Evolutionary conservation across 2,797 vertebrate species (phyloP), one percentile per base, ranked within the genome.

Genomic region (Coregonus suidteri): DNA sequence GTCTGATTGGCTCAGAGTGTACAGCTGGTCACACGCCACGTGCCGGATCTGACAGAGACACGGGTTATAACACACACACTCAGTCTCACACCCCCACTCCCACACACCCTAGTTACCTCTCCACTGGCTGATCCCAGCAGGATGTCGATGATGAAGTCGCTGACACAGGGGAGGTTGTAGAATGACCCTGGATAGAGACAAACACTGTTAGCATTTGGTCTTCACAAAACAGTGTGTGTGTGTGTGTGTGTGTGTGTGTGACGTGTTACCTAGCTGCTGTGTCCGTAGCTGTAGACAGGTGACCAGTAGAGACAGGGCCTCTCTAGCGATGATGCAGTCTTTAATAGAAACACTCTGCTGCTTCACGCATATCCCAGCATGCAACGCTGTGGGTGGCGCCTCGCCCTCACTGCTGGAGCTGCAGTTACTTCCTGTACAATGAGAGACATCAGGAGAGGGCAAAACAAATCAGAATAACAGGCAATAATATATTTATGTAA

Each of bases 401-500:
- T 99, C 98, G 0, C 98, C 97, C 87, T 99, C 98, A 0, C 98
- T 99, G 89, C 98, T 96, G 14, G 98, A 98, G 86, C 98, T 99
- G 94, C 98, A 99, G 81, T 97, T 99, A 84, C 98, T 99, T 80
- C 98, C 98, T 99, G 91, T 64, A 87, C 81, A 56, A 5, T 18
- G 68, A 47, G 15, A 41, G 20, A 53, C 16, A 51, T 14, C 6
- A 25, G 18, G 37, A 54, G n/a, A 20, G 3, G 20, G n/a, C 9
- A 64, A 64, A 64, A 64, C 56, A 18, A 18, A 62, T 62, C 56
- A 62, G 56, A 59, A 20, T 7, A 62, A 62, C 18, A 59, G 56
- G 41, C 9, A 6, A n/a, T 56, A 15, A 56, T 18, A 15, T 16
- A 16, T 16, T 56, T 18, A 25, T 25, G 25, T 25, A 64, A 7